Evolutionary conservation across 2,797 vertebrate genomes (phyloP), one percentile per base, ranked within the genome.

Genomic region (Phoeniculus purpureus): DNA sequence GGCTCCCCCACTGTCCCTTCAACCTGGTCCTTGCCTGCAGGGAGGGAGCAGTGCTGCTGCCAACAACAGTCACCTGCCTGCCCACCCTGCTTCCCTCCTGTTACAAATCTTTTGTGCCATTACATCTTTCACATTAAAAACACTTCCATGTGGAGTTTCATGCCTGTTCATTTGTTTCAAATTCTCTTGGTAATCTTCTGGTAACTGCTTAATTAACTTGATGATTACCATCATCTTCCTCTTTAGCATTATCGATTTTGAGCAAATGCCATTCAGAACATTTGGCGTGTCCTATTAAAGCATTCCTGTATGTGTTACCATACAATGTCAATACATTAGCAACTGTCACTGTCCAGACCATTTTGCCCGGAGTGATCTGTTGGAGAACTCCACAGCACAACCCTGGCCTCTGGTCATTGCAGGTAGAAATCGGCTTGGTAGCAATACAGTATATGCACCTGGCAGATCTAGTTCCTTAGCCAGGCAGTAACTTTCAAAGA

Each of bases 401-500:
- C 9, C 14, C 50, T 43, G 10, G 2, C 27, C 74, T 50, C n/a
- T 12, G 22, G 11, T 45, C 9, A 34, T 27, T 0, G 1, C 18
- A 22, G 14, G 17, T 15, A 51, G 26, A 68, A 88, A 55, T 0
- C 68, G 16, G 3, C 14, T 51, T 20, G 13, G 32, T 25, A 75
- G 31, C 48, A 80, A 3, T 40, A 40, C 1, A 54, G 18, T 60
- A 32, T 21, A 52, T 26, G 55, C 31, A 62, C 59, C 43, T 75
- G 18, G 8, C 12, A 61, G 43, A 62, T 47, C 26, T 66, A 54
- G 56, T 71, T 87, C 54, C 37, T 84, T 73, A 91, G 45, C 48
- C 51, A 84, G 29, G 18, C 51, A 74, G 15, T 61, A 82, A 55
- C 31, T 74, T 93, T 77, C 74, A 80, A 93, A 77, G 51, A 86